A percentile compares a stretch with the other conserved stretches of the same genome.
Evolutionary conservation across 2,888 invertebrate genomes (phyloP).

Genomic region (Ochlodes sylvanus): DNA sequence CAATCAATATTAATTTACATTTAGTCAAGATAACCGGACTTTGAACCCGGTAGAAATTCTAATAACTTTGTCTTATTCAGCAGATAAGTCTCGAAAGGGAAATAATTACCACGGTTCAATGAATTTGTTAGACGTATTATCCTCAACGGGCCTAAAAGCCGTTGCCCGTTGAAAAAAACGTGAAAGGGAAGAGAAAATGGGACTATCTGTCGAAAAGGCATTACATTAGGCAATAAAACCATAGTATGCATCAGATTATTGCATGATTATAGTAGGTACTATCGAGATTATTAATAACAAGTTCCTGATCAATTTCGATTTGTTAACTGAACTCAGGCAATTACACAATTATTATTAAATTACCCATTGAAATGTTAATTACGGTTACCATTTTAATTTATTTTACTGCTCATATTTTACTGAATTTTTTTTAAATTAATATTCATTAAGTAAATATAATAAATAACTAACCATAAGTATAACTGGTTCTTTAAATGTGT

Average conservation of each 20-base stretch:
- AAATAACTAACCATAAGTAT: no score
- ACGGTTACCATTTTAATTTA: no score
- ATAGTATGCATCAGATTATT: not conserved
- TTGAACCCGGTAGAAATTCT: not conserved
- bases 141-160: slow-evolving; percentile 58
- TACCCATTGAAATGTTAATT: no score
- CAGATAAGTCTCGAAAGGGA: slow-evolving; percentile 51
- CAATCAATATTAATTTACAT: not conserved
- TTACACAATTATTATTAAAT: no score
- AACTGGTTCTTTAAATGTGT: no score
- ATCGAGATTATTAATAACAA: no score
- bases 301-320: no score
- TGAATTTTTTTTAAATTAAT: no score
- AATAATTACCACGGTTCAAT: slow-evolving; percentile 69
- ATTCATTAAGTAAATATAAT: no score
- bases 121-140: slow-evolving; percentile 57
- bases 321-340: no score
- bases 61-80: slow-evolving; percentile 17
- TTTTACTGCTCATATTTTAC: no score
- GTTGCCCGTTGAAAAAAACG: slow-evolving; percentile 53
- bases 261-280: no score
- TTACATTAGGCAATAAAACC: not conserved
- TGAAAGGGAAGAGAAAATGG: not conserved
- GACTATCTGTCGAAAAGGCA: not conserved
- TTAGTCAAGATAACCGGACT: not conserved